A percentile compares a stretch with the other conserved stretches of the same genome.
These are phyloP conservation scores for Falco punctatus DNA, from an alignment of 2,113 vertebrate species.

Conservation along the genomic window DNA sequence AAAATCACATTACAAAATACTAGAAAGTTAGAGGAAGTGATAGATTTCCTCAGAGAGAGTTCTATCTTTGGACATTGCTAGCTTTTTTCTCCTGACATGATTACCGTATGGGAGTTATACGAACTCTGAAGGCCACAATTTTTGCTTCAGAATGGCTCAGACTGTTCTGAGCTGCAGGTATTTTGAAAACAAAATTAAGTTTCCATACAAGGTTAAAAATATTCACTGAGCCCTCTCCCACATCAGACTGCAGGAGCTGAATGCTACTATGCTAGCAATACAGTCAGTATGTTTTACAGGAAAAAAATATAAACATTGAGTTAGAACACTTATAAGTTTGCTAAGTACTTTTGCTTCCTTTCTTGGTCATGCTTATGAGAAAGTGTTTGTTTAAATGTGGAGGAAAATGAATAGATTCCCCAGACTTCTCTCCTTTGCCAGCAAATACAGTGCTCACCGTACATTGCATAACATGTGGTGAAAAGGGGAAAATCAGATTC, in stretches of 20 bases:
- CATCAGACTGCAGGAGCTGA: background rate
- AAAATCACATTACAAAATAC: background rate
- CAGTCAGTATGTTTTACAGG: constrained; percentile 50
- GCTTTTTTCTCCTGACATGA: background rate
- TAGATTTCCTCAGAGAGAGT: background rate
- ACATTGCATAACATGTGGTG: background rate
- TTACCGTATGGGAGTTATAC: background rate
- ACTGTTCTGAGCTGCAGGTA: constrained; percentile 49
- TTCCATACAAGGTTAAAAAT: constrained; percentile 59
- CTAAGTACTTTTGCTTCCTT: constrained; percentile 59
- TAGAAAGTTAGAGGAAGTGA: background rate
- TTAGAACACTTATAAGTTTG: constrained; percentile 57
- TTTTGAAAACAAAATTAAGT: constrained; percentile 47
- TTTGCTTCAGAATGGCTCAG: constrained; percentile 27
- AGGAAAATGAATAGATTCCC: constrained; percentile 55
- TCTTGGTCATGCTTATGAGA: constrained; percentile 56
- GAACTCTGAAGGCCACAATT: constrained; percentile 26
- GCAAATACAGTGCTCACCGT: background rate
- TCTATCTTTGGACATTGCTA: background rate
- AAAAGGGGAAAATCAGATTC: background rate
- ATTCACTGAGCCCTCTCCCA: background rate
- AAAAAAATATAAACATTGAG: constrained; percentile 53
- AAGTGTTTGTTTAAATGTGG: constrained; percentile 58
- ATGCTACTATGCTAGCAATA: constrained; percentile 20
- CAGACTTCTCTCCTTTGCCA: constrained; percentile 39